Evolutionary conservation across 2,888 invertebrate species (phyloP).

Genomic region (Drosophila paracracens): DNA sequence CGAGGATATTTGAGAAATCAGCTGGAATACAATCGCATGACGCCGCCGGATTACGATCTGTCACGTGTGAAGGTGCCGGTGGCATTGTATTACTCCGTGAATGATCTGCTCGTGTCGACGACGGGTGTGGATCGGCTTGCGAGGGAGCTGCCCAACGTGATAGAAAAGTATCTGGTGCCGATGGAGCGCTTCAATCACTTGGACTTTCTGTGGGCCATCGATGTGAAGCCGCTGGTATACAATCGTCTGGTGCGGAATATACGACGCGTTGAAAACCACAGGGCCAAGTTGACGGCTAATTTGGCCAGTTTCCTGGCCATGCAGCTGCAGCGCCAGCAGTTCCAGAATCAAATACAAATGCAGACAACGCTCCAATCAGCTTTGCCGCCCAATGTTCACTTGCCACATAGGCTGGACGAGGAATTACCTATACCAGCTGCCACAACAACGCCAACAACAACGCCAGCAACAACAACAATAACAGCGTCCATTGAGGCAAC

Average conservation of each 20-base stretch:
- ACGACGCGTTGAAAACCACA: constrained; percentile 83
- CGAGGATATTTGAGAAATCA: constrained; percentile 85
- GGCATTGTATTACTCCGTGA: constrained; percentile 86
- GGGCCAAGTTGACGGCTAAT: constrained; percentile 74
- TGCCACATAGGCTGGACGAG: constrained; percentile 51
- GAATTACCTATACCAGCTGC: constrained; percentile 21
- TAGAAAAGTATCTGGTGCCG: constrained; percentile 87
- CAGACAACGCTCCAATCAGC: constrained; percentile 49
- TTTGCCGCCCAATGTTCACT: constrained; percentile 63
- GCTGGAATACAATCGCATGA: constrained; percentile 85
- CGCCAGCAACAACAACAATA: constrained; percentile 14
- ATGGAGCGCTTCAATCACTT: constrained; percentile 86
- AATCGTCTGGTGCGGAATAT: constrained; percentile 83
- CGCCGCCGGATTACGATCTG: constrained; percentile 87
- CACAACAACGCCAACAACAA: constrained; percentile 18
- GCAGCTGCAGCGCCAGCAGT: constrained; percentile 70
- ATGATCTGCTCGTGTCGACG: constrained; percentile 88
- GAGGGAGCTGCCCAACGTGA: constrained; percentile 86
- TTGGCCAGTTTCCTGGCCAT: constrained; percentile 69
- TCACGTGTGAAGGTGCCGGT: constrained; percentile 86
- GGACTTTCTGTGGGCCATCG: constrained; percentile 87
- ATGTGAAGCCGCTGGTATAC: constrained; percentile 86
- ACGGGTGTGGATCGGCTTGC: constrained; percentile 87
- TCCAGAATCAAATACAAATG: constrained; percentile 70
- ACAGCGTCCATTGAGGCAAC: not conserved